These are phyloP conservation scores for Atta texana DNA, from an alignment of 1,140 invertebrate species.

Conservation along the genomic window DNA sequence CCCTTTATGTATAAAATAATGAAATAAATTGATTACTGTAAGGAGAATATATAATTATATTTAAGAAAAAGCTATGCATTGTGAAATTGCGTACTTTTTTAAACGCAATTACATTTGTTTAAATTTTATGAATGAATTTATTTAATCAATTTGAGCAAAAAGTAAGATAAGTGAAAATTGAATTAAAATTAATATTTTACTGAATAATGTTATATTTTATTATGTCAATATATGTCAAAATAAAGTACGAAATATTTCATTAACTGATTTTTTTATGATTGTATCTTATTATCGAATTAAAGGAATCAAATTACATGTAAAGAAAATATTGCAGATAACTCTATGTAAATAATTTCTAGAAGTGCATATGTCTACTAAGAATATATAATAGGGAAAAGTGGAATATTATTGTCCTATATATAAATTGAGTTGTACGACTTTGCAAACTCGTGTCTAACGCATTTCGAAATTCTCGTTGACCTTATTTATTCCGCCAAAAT, in stretches of 20 bases:
- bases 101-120: neutral
- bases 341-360: neutral
- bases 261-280: neutral
- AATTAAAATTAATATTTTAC: neutral
- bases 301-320: neutral
- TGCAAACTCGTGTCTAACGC: neutral
- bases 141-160: neutral
- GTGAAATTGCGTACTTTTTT: neutral
- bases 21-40: neutral
- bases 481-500: conserved; percentile 15
- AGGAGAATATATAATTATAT: neutral
- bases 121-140: neutral
- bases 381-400: neutral
- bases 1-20: neutral
- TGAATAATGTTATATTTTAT: neutral
- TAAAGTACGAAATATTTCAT: neutral
- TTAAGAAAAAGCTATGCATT: neutral
- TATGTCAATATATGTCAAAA: neutral
- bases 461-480: conserved; percentile 12
- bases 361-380: neutral
- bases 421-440: neutral
- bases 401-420: neutral
- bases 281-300: neutral
- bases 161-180: neutral
- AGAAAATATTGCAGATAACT: neutral